Conservation (phyloP, 1,140 invertebrate genomes). For the Helicorthomorpha holstii region DNA sequence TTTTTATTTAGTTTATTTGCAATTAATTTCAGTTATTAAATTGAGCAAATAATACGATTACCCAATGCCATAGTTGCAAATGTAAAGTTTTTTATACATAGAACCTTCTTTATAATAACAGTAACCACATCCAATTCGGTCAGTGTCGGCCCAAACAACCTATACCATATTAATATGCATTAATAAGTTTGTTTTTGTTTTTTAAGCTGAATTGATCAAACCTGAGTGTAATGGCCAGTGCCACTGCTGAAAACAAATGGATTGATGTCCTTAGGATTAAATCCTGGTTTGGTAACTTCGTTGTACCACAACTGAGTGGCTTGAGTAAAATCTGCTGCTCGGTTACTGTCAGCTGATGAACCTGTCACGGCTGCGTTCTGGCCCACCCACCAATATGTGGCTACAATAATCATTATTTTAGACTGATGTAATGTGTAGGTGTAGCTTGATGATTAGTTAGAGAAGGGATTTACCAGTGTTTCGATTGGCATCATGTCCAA, state of each 20-base stretch:
- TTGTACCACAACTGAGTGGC: slow-evolving; percentile 4
- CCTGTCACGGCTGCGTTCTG: neutral
- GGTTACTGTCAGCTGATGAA: neutral
- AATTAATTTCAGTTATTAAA: too few species aligned
- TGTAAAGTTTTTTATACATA: slow-evolving; percentile 7
- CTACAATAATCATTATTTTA: neutral
- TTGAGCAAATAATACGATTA: slow-evolving; percentile 13
- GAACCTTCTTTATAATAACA: slow-evolving; percentile 3
- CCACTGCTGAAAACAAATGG: slow-evolving; percentile 3
- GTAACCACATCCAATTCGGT: slow-evolving; percentile 6
- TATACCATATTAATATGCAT: too few species aligned
- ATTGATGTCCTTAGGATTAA: slow-evolving; percentile 2
- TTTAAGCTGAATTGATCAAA: too few species aligned
- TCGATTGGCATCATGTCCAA: slow-evolving; percentile 46
- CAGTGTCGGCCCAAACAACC: slow-evolving; percentile 3
- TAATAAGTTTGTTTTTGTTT: too few species aligned
- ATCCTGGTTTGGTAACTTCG: slow-evolving; percentile 4
- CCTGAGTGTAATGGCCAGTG: slow-evolving; percentile 7
- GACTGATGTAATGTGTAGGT: neutral
- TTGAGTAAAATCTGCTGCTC: neutral
- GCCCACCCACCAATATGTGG: neutral
- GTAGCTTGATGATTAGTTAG: neutral
- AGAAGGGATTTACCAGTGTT: slow-evolving; percentile 36
- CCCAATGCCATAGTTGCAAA: slow-evolving; percentile 7
- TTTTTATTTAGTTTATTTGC: too few species aligned